Percentiles rank a stretch among this genome's conserved stretches.
These are phyloP conservation scores for Pampus argenteus DNA, from an alignment of 2,797 vertebrate genomes.

Conservation along the genomic window DNA sequence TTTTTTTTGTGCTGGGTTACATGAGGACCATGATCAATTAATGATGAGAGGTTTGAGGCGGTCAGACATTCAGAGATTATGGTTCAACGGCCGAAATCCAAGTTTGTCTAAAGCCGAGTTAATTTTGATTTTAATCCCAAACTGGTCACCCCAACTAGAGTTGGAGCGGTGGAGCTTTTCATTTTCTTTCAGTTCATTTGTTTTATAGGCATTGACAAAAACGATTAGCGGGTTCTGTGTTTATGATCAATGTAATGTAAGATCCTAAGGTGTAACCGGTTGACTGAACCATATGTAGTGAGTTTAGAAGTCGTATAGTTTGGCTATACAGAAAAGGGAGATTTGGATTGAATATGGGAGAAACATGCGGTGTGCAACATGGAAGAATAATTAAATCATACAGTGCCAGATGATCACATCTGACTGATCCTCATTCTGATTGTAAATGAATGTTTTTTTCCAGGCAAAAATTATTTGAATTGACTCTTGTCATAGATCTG, in stretches of 20 bases:
- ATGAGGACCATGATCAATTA: not conserved
- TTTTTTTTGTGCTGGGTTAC: not conserved
- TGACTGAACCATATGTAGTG: no score
- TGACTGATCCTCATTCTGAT: not conserved
- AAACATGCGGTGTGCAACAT: no score
- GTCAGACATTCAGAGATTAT: not conserved
- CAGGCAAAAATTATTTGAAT: not conserved
- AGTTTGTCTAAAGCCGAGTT: not conserved
- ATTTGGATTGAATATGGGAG: no score
- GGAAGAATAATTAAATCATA: no score
- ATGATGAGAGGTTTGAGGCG: not conserved
- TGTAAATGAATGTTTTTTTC: not conserved
- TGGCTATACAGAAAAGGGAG: no score
- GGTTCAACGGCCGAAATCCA: not conserved
- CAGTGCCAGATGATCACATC: not conserved
- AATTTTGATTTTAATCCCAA: no score
- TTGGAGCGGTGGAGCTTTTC: no score
- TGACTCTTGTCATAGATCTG: not conserved
- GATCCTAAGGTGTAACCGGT: not conserved
- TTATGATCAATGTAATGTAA: no score
- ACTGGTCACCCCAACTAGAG: no score
- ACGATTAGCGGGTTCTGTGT: no score
- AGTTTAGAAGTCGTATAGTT: not conserved
- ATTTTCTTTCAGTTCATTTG: no score
- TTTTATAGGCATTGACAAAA: not conserved